Percentiles rank a stretch among this genome's conserved stretches.
These are phyloP conservation scores for Gallinago jamesoni DNA, from an alignment of 2,113 vertebrate species.

Conservation along the genomic window DNA sequence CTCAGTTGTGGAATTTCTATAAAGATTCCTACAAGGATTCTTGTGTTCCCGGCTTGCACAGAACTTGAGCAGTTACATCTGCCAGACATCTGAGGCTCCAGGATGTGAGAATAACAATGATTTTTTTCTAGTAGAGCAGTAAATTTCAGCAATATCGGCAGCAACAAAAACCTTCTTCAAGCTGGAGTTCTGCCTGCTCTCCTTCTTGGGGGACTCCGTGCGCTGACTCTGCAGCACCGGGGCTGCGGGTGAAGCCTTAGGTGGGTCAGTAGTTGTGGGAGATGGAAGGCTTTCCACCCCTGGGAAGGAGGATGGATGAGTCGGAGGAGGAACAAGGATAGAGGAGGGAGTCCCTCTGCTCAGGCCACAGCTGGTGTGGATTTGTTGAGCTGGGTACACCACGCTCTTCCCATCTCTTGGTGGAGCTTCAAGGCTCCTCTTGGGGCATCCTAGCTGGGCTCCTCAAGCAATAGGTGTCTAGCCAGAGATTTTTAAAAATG, in stretches of 20 bases:
- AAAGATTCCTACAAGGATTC: constrained; percentile 47
- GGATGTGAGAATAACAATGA: constrained; percentile 23
- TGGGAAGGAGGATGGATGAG: neutral
- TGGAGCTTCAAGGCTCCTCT: neutral
- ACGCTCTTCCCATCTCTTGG: neutral
- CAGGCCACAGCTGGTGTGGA: neutral
- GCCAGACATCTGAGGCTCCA: constrained; percentile 42
- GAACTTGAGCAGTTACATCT: constrained; percentile 34
- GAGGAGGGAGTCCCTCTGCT: neutral
- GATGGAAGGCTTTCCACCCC: neutral
- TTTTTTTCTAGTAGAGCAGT: constrained; percentile 14
- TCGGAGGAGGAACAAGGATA: neutral
- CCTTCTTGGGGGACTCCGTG: neutral
- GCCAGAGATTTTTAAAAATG: neutral
- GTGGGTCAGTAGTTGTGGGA: neutral
- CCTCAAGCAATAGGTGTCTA: neutral
- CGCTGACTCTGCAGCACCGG: neutral
- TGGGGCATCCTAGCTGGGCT: neutral
- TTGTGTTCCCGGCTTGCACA: constrained; percentile 4
- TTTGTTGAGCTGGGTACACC: neutral
- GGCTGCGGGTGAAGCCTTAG: constrained; percentile 6
- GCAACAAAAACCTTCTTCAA: neutral
- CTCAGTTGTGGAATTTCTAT: constrained; percentile 28
- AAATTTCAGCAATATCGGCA: neutral
- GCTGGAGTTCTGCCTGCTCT: neutral